Conservation (phyloP, 2,888 invertebrate genomes). For the Brachylomia viminalis region DNA sequence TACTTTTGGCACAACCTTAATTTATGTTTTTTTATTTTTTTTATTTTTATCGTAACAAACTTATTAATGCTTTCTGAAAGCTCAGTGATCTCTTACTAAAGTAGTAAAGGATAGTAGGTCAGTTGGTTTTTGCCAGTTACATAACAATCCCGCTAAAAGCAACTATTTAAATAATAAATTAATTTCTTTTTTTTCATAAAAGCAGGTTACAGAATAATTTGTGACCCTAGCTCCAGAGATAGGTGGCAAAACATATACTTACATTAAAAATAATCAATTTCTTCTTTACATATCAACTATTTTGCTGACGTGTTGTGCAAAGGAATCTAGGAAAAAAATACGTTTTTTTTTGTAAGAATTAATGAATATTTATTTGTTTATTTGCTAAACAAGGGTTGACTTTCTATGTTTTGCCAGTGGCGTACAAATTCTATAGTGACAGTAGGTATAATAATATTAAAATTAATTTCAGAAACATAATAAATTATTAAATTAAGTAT, state of each 20-base stretch:
- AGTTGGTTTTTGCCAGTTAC: neutral
- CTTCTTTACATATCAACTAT: neutral
- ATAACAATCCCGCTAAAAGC: neutral
- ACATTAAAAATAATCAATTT: neutral
- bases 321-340: neutral
- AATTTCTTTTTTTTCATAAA: no score
- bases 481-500: neutral
- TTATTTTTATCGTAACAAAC: no score
- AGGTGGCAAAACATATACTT: no score
- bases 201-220: no score
- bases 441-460: neutral
- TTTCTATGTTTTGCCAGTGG: neutral
- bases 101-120: neutral
- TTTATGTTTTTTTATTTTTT: no score
- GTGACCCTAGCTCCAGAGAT: no score
- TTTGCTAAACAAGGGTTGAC: neutral
- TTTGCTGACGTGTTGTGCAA: neutral
- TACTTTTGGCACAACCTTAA: neutral
- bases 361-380: neutral
- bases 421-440: neutral
- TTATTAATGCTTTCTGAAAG: neutral
- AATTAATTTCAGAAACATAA: neutral
- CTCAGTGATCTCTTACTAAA: neutral
- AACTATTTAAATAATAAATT: neutral
- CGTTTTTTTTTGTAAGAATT: neutral